Base-by-base conservation (phyloP, 2,113 vertebrate species). In the Otis tarda region DNA sequence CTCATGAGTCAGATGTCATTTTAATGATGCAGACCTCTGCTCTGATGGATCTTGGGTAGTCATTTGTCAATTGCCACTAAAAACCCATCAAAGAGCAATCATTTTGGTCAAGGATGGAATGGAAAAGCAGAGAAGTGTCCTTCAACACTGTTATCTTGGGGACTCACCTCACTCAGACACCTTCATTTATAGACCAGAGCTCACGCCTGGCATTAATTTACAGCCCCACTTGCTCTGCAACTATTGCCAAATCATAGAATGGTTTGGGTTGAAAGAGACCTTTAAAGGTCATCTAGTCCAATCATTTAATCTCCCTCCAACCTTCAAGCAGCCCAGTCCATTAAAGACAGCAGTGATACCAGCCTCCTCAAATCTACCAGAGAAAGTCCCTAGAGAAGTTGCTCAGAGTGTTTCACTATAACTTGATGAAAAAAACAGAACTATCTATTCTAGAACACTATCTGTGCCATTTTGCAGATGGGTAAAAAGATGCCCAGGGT, bases 141-240 rank as follows among this genome's bases (percentile, higher is more conserved):
- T 77, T 73, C 7, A 28, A 23, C 0, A 0, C 23, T 39, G 14
- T 27, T 59, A 33, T 12, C 24, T 9, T 67, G 31, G 15, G 16
- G 22, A 75, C 6, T 10, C 16, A 61, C 24, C 65, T 82, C 61
- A 81, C 27, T 65, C 24, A 55, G 30, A 30, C 37, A 65, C 10
- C 7, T 87, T 81, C 27, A 33, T 18, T 74, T 1, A 1, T 2
- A 87, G 43, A 33, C 18, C 37, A 70, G 17, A 71, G 52, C n/a
- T 83, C 50, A 84, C 27, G 21, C 5, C 18, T 55, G 47, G 21
- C 65, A 31, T 20, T 75, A 31, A 78, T 61, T 89, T 52, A 81
- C n/a, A 74, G 16, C 4, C 13, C 27, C 24, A 13, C 19, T 65
- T 77, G 19, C 41, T 53, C 50, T 65, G 10, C 14, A 12, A 49